Conservation (phyloP, 2,888 invertebrate genomes). For the Cephonodes hylas region DNA sequence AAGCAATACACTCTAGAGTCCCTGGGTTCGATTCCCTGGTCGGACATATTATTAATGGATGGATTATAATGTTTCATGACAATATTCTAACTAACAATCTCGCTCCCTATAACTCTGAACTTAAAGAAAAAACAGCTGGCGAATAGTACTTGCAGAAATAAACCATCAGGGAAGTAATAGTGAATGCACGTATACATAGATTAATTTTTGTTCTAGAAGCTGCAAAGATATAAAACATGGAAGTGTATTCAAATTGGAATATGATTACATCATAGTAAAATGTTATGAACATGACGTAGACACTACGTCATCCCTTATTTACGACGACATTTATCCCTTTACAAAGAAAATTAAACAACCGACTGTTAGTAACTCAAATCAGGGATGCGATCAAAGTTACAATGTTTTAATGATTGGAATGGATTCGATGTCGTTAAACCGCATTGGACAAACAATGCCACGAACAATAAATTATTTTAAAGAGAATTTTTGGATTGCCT, state of each 20-base stretch:
- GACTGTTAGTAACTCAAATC: conserved; percentile 26
- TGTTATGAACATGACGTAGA: conserved; percentile 49
- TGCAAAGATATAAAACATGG: conserved; percentile 50
- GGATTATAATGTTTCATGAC: too few relatives aligned
- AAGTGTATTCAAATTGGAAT: conserved; percentile 43
- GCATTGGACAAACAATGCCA: conserved; percentile 88
- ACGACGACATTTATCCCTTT: conserved; percentile 68
- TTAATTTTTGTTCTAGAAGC: conserved; percentile 43
- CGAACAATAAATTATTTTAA: conserved; percentile 85
- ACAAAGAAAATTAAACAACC: conserved; percentile 67
- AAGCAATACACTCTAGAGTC: too few relatives aligned
- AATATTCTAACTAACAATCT: too few relatives aligned
- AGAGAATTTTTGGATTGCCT: conserved; percentile 85
- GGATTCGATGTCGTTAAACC: conserved; percentile 91
- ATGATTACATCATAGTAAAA: conserved; percentile 61
- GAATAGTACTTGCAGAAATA: too few relatives aligned
- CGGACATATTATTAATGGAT: too few relatives aligned
- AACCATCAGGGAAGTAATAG: too few relatives aligned
- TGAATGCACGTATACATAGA: too few relatives aligned
- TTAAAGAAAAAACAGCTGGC: too few relatives aligned
- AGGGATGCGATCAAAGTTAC: conserved; percentile 46
- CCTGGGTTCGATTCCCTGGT: too few relatives aligned
- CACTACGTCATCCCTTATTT: conserved; percentile 48
- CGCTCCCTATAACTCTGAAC: too few relatives aligned
- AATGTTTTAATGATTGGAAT: conserved; percentile 90